Conservation (phyloP, 2,888 invertebrate genomes). For the Drosophila multiciliata region DNA sequence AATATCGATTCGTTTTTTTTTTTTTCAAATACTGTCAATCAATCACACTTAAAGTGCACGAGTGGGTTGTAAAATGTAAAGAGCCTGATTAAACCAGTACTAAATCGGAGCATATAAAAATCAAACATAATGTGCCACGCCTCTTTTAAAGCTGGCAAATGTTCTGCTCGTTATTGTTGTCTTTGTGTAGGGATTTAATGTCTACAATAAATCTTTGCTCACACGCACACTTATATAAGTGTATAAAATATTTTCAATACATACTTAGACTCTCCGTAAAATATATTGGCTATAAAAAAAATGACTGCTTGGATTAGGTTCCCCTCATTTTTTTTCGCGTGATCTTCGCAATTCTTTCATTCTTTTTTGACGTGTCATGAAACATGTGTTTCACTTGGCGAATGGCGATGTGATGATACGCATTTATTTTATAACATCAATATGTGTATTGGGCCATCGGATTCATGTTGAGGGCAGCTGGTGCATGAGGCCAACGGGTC, state of each 20-base stretch:
- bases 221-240: not conserved
- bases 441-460: conserved; percentile 40
- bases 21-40: conserved; percentile 48
- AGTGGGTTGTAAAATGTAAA: conserved; percentile 65
- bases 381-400: conserved; percentile 65
- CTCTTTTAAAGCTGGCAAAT: conserved; percentile 28
- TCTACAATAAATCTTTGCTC: conserved; percentile 59
- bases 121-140: conserved; percentile 53
- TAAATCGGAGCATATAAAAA: conserved; percentile 66
- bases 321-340: conserved; percentile 38
- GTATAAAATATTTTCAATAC: conserved; percentile 61
- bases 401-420: conserved; percentile 27
- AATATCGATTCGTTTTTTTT: not conserved
- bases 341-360: conserved; percentile 50
- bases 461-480: conserved; percentile 61
- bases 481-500: conserved; percentile 44
- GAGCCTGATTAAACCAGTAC: conserved; percentile 65
- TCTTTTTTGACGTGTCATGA: conserved; percentile 61
- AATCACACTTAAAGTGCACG: conserved; percentile 73
- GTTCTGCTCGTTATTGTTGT: conserved; percentile 30
- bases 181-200: conserved; percentile 60
- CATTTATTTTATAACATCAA: conserved; percentile 56
- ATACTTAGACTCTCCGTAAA: conserved; percentile 60
- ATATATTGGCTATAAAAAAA: conserved; percentile 69
- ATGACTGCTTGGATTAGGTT: conserved; percentile 63